Conservation (phyloP, 2,113 vertebrate genomes). For the Chelonoidis abingdonii region DNA sequence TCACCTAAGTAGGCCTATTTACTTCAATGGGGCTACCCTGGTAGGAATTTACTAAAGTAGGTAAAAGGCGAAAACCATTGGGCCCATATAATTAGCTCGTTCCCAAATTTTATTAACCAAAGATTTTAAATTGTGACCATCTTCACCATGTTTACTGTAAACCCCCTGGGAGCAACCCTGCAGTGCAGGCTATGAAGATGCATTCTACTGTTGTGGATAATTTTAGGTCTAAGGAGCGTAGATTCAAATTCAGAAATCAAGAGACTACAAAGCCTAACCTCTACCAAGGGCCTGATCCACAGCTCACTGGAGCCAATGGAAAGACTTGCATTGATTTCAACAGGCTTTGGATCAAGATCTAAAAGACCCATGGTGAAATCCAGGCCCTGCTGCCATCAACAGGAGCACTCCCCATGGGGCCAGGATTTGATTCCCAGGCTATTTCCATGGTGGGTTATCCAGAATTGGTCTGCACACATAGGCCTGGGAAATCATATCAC, state of each 20-base stretch:
- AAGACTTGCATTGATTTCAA: background rate
- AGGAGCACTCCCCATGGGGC: background rate
- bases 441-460: background rate
- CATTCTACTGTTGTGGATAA: fast-evolving
- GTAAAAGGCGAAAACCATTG: background rate
- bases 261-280: background rate
- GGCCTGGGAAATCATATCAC: background rate
- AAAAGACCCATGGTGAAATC: too few relatives aligned
- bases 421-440: background rate
- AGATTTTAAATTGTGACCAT: background rate
- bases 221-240: background rate
- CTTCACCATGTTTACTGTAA: background rate
- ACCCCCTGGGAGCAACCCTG: background rate
- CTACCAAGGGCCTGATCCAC: background rate
- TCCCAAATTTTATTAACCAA: background rate
- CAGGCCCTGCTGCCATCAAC: background rate
- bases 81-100: background rate
- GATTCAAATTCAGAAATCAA: background rate
- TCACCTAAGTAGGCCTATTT: background rate
- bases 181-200: fast-evolving
- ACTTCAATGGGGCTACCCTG: background rate
- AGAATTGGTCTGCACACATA: background rate
- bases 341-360: fast-evolving
- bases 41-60: background rate
- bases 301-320: background rate